Evolutionary conservation across 1,140 invertebrate species (phyloP).

Genomic region (Apis mellifera): Amel_HAv3.1 CM009932.2:225001-225500

Average conservation of each 20-base stretch:
- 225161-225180: no score
- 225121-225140: not conserved
- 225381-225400: not conserved
- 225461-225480: no score
- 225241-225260: constrained; percentile 22
- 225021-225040: not conserved
- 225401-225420: no score
- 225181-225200: not conserved
- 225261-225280: constrained; percentile 55
- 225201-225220: not conserved
- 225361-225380: constrained; percentile 24
- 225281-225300: constrained; percentile 51
- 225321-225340: constrained; percentile 30
- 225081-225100: not conserved
- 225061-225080: not conserved
- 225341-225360: constrained; percentile 35
- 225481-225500: no score
- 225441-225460: no score
- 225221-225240: not conserved
- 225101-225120: not conserved
- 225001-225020: no score
- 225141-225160: not conserved
- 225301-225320: constrained; percentile 64
- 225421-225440: not conserved
- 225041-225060: not conserved